These are phyloP conservation scores for Tholera decimalis DNA, from an alignment of 2,888 invertebrate species.

Conservation along the genomic window DNA sequence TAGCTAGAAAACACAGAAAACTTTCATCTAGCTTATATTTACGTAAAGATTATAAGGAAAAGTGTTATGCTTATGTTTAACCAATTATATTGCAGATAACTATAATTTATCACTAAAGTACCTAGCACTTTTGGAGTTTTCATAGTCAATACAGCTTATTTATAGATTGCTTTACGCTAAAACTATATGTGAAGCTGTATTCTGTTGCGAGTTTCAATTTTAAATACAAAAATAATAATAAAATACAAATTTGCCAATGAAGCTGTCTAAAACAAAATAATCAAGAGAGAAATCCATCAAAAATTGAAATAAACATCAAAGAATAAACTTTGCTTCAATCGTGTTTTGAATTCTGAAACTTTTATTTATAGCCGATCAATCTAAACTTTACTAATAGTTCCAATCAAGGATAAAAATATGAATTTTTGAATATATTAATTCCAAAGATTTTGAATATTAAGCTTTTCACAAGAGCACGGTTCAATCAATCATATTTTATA, in stretches of 20 bases:
- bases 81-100: too few relatives aligned
- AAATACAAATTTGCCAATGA: conserved; percentile 16
- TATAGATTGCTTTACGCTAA: too few relatives aligned
- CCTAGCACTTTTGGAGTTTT: too few relatives aligned
- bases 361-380: conserved; percentile 52
- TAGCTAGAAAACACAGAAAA: too few relatives aligned
- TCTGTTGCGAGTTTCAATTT: background rate
- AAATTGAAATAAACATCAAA: conserved; percentile 46
- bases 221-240: background rate
- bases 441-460: conserved; percentile 44
- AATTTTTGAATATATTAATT: conserved; percentile 52
- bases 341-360: conserved; percentile 47
- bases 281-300: conserved; percentile 29
- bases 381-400: conserved; percentile 58
- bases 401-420: conserved; percentile 48
- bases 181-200: too few relatives aligned
- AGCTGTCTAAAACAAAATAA: conserved; percentile 33
- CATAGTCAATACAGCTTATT: too few relatives aligned
- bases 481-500: conserved; percentile 37
- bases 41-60: too few relatives aligned
- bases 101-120: too few relatives aligned
- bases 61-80: too few relatives aligned
- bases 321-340: conserved; percentile 38
- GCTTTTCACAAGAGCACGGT: conserved; percentile 25
- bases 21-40: too few relatives aligned